Conservation (phyloP, 1,140 invertebrate genomes). For the Procambarus clarkii region DNA sequence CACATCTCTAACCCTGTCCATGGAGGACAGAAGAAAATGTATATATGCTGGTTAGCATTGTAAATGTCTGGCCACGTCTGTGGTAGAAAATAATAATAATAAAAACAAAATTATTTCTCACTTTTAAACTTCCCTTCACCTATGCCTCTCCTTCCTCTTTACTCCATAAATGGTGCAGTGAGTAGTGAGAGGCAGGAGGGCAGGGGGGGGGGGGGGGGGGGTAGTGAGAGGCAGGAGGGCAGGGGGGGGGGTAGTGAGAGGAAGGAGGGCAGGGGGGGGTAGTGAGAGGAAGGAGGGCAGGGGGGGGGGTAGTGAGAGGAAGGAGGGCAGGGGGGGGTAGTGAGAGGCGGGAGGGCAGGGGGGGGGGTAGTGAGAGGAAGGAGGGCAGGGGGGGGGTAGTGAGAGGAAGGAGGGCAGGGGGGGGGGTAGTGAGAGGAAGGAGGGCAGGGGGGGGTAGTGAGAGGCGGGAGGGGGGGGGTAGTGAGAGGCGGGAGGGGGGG, state of each 20-base stretch:
- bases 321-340: neutral
- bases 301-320: no score
- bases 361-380: neutral
- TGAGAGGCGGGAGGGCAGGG: neutral
- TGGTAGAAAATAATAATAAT: no score
- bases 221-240: conserved; percentile 11
- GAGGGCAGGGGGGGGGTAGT: neutral
- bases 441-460: neutral
- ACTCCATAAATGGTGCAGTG: no score
- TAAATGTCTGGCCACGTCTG: no score
- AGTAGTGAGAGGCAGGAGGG: conserved; percentile 16
- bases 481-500: no score
- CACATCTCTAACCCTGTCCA: no score
- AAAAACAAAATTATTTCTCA: no score
- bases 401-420: neutral
- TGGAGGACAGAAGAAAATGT: no score
- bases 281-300: neutral
- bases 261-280: neutral
- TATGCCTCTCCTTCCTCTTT: no score
- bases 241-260: neutral
- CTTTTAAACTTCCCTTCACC: no score
- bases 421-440: neutral
- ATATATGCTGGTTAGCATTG: no score
- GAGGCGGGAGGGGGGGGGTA: no score
- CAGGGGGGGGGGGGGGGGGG: conserved; percentile 26